These are phyloP conservation scores for Rhinatrema bivittatum DNA, from an alignment of 2,797 vertebrate genomes.

Conservation along the genomic window DNA sequence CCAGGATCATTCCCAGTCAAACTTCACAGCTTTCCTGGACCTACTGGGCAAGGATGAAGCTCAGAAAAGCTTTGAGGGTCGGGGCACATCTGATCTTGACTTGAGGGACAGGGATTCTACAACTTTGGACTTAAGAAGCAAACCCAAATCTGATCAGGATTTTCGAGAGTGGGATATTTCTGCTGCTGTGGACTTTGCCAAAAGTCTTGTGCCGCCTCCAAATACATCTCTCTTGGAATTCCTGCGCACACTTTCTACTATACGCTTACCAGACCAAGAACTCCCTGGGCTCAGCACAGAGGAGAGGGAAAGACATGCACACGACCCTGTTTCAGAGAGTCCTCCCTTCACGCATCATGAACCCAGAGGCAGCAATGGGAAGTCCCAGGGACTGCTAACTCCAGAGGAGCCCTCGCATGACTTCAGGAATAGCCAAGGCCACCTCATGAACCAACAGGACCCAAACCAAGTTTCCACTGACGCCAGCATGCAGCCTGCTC, in stretches of 20 bases:
- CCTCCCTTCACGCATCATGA: constrained; percentile 49
- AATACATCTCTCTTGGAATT: constrained; percentile 49
- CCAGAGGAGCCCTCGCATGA: constrained; percentile 43
- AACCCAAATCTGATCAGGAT: constrained; percentile 61
- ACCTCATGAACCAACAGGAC: constrained; percentile 45
- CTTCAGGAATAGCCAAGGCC: constrained; percentile 48
- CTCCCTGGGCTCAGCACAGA: constrained; percentile 37
- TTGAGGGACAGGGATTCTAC: constrained; percentile 59
- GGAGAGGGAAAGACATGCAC: constrained; percentile 47
- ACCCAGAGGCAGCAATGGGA: constrained; percentile 46
- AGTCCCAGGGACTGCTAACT: constrained; percentile 37
- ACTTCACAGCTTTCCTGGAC: constrained; percentile 79
- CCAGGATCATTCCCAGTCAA: constrained; percentile 67
- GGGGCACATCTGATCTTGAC: constrained; percentile 64
- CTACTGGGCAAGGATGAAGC: constrained; percentile 67
- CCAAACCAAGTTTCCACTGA: constrained; percentile 46
- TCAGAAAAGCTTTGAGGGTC: constrained; percentile 51
- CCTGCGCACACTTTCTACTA: constrained; percentile 41
- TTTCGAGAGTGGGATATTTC: constrained; percentile 68
- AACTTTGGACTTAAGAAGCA: constrained; percentile 61
- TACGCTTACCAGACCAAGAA: constrained; percentile 47
- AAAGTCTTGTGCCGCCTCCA: constrained; percentile 61
- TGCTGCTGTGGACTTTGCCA: constrained; percentile 52
- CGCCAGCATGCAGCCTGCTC: constrained; percentile 44
- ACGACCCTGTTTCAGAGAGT: constrained; percentile 33